Evolutionary conservation across 2,888 invertebrate genomes (phyloP).

Genomic region (Muscina levida): DNA sequence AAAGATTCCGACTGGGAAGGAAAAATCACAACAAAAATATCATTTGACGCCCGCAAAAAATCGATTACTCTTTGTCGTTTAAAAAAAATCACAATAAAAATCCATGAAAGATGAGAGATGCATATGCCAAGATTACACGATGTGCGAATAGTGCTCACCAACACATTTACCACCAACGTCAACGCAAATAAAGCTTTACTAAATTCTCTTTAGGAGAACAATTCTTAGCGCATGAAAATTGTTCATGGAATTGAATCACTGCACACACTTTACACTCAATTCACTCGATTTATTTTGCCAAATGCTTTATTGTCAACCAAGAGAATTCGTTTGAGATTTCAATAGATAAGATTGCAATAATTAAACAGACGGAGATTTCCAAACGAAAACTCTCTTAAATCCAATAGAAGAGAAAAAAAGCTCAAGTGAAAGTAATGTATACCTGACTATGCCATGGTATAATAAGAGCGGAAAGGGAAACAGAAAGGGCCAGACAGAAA

Average conservation of each 20-base stretch:
- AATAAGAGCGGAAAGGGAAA: slow-evolving; percentile 2
- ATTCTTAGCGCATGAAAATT: slow-evolving; percentile 51
- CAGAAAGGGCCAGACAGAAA: slow-evolving; percentile 67
- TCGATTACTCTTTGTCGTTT: neutral
- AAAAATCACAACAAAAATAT: slow-evolving; percentile 35
- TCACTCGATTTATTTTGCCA: no score
- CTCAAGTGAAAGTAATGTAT: no score
- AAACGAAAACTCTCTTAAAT: neutral
- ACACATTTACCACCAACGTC: no score
- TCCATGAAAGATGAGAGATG: no score
- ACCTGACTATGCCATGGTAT: no score
- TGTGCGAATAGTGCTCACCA: no score
- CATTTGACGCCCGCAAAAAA: slow-evolving; percentile 1
- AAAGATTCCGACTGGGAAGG: no score
- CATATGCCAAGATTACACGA: no score
- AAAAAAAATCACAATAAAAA: no score
- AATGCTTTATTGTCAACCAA: neutral
- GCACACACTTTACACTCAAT: slow-evolving; percentile 14
- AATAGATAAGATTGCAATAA: slow-evolving; percentile 49
- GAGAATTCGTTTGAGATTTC: slow-evolving; percentile 34
- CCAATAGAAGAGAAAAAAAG: slow-evolving; percentile 22
- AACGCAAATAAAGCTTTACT: no score
- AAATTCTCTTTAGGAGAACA: neutral
- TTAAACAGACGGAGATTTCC: slow-evolving; percentile 53
- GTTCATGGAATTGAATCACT: slow-evolving; percentile 29